phyloP scores from a whole-genome alignment of 2,888 invertebrate genomes.

The Andrena minutula region DNA sequence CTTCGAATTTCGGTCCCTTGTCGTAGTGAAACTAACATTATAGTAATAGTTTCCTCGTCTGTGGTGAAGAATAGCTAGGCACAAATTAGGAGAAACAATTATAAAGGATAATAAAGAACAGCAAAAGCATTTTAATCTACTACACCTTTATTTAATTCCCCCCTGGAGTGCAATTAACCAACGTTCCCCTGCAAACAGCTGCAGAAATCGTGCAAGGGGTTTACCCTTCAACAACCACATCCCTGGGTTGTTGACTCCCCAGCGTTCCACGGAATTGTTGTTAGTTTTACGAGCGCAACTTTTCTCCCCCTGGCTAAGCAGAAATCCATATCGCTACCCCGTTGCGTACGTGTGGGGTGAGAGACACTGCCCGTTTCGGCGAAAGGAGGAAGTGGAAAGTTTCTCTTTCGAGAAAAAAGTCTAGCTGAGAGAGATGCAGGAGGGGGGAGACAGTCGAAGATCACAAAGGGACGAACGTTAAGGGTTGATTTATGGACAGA shows the following conservation, averaged over 20 bases:
- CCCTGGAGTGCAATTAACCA: not conserved
- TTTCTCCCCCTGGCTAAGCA: conserved; percentile 62
- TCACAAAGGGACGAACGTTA: conserved; percentile 66
- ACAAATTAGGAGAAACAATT: too few species aligned
- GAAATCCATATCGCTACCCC: conserved; percentile 64
- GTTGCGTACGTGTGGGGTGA: not conserved
- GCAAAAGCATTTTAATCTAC: not conserved
- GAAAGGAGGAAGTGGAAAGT: conserved; percentile 40
- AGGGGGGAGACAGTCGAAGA: conserved; percentile 43
- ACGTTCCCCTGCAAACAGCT: not conserved
- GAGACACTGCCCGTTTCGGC: not conserved
- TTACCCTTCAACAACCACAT: not conserved
- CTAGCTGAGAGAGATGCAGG: not conserved
- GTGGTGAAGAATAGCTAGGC: too few species aligned
- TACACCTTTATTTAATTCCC: not conserved
- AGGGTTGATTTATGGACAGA: conserved; percentile 59
- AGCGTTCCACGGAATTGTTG: conserved; percentile 70
- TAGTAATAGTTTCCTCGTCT: too few species aligned
- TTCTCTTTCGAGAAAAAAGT: conserved; percentile 23
- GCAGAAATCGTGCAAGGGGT: not conserved
- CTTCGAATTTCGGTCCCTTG: too few species aligned
- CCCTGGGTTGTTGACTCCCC: conserved; percentile 2
- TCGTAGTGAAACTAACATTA: too few species aligned
- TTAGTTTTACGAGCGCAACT: conserved; percentile 71
- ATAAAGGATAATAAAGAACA: too few species aligned